Evolutionary conservation across 2,797 vertebrate species (phyloP).

Genomic region (Malurus leucopterus): DNA sequence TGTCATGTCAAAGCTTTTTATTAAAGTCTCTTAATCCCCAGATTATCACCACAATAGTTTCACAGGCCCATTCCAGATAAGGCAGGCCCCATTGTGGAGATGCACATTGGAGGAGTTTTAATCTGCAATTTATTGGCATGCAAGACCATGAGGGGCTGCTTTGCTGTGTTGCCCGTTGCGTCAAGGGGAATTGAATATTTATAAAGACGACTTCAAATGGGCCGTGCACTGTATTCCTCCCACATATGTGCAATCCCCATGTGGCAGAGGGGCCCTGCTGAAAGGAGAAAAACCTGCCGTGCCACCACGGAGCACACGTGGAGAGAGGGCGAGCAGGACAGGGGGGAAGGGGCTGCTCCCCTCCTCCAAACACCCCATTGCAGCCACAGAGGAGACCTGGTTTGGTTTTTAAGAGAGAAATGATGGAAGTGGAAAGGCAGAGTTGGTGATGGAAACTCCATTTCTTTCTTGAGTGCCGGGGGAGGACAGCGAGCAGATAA

Average conservation of each 20-base stretch:
- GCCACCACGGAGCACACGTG: background rate
- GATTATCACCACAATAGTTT: slow-evolving; percentile 57
- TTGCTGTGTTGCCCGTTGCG: background rate
- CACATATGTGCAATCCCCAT: background rate
- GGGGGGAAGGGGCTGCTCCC: background rate
- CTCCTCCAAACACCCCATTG: background rate
- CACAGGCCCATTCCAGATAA: slow-evolving; percentile 45
- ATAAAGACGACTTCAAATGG: slow-evolving; percentile 44
- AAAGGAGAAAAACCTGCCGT: background rate
- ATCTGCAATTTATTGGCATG: slow-evolving; percentile 51
- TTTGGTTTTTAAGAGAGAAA: background rate
- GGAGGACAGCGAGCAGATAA: slow-evolving; percentile 26
- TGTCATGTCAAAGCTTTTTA: slow-evolving; percentile 56
- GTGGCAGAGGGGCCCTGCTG: background rate
- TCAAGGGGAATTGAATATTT: slow-evolving; percentile 48
- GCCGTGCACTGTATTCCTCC: slow-evolving; percentile 9
- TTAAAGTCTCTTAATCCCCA: slow-evolving; percentile 62
- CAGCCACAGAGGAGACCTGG: background rate
- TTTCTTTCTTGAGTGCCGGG: background rate
- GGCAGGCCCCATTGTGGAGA: slow-evolving; percentile 37
- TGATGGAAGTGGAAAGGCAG: background rate
- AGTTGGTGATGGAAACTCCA: background rate
- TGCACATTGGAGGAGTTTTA: slow-evolving; percentile 34
- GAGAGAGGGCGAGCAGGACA: background rate
- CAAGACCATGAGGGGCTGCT: slow-evolving; percentile 41